Evolutionary conservation across 2,888 invertebrate species (phyloP), one percentile per base, ranked within the genome.

Genomic region (Synanthedon myopaeformis): DNA sequence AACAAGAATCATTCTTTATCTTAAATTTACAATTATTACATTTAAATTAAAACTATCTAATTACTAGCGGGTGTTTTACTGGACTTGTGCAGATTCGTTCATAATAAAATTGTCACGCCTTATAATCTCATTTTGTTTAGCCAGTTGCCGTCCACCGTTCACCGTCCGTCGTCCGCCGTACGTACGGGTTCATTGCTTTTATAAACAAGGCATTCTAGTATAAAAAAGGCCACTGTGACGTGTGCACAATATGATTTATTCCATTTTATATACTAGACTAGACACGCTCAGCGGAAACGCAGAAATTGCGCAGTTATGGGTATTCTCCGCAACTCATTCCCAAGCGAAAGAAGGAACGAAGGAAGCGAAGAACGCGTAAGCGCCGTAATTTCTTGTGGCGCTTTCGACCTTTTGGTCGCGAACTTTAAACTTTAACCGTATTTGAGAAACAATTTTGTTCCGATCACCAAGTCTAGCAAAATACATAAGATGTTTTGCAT

Each of bases 1-100:
- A 87, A 87, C 85, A 84, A 87, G 85, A 87, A 86, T 82, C 83
- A 84, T 85, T 83, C 76, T 82, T 83, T 84, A 83, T 80, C 84
- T 82, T 84, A 83, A 56, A 58, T 67, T 74, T 79, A 83, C 23
- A 17, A 51, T 82, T 85, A 84, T 86, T 85, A 85, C 79, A 84
- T 65, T 81, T 80, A 81, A 84, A 84, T 87, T 87, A 87, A 78
- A 62, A 71, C 87, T 87, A 87, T 84, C 85, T 87, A 87, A 76
- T 72, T 68, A 74, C 85, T 86, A 87, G 81, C 85, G 79, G 81
- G 83, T 85, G 80, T 82, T 76, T 72, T 69, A 70, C 76, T 81
- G 84, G 83, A 83, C 82, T 78, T 78, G 81, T 79, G 79, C 76
- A 73, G 67, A 69, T 72, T 61, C 69, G 69, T 69, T 35, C 70